Evolutionary conservation across 1,140 invertebrate species (phyloP), one percentile per base, ranked within the genome.

Genomic region (Orchestia grillus): DNA sequence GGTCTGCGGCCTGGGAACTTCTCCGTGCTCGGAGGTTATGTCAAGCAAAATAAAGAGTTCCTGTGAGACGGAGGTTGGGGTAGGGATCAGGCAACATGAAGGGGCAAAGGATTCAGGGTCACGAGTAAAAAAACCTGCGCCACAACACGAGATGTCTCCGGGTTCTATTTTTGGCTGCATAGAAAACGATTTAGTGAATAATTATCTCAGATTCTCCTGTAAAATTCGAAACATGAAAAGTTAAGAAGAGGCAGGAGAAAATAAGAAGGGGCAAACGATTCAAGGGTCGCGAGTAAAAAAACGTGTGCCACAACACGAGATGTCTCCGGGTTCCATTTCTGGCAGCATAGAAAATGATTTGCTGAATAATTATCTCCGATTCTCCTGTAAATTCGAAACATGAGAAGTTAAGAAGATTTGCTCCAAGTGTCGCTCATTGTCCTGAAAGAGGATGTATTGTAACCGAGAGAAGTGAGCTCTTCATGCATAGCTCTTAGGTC

Each of bases 21-120:
- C 88, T 44, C 28, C 43, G 36, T 28, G 28, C 4, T 90, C 43
- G 88, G 88, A 90, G 88, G 88, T 90, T 90, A 90, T 90, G 88
- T 90, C 88, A 90, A 90, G 43, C 88, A 42, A 90, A 90, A 90
- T 90, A 42, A 90, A 90, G 88, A 90, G 88, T 90, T 90, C 43
- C 15, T 19, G 36, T 3, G 4, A 44, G n/a, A 90, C 28, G 88
- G 15, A 44, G 88, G 15, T 41, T 28, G 1, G 15, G 4, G 88
- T 16, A 41, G 42, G 41, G 88, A 28, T 4, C 4, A 11, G 88
- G 42, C 88, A 42, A 28, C 88, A 90, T 90, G 88, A 90, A 90
- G 41, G 41, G 36, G 28, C 11, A 28, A 77, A 36, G 11, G 36
- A 3, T 77, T 36, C 28, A n/a, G 28, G 62, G 36, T 77, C 15